Conservation (phyloP, 2,113 vertebrate species). For the Steatornis caripensis region DNA sequence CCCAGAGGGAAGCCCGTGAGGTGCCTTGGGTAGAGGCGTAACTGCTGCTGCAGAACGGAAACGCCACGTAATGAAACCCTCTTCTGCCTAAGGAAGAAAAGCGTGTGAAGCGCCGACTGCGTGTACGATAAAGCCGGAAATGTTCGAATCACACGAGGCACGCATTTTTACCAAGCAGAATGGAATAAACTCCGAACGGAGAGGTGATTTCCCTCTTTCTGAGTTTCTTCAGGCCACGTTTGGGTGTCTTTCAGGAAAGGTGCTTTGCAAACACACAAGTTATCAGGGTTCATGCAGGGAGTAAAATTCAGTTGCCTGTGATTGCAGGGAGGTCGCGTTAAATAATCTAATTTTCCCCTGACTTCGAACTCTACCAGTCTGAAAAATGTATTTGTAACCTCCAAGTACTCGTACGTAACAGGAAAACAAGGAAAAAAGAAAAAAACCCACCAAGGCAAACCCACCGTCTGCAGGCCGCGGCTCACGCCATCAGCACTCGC, state of each 20-base stretch:
- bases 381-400: not conserved
- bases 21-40: not conserved
- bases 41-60: not conserved
- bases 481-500: not conserved
- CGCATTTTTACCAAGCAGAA: not conserved
- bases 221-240: not conserved
- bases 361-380: not conserved
- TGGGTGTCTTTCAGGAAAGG: not conserved
- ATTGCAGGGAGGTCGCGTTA: not conserved
- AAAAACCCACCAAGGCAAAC: fast-evolving
- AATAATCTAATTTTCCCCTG: not conserved
- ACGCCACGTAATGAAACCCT: not conserved
- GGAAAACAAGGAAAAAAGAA: not conserved
- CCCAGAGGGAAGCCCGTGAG: not conserved
- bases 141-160: not conserved
- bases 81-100: not conserved
- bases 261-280: not conserved
- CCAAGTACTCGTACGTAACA: not conserved
- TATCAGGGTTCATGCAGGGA: too few relatives aligned
- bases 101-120: not conserved
- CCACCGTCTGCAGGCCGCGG: not conserved
- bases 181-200: not conserved
- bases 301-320: not conserved
- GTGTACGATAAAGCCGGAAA: not conserved
- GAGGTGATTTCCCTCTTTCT: not conserved